Evolutionary conservation across 2,797 vertebrate species (phyloP).

Genomic region (Cuniculus paca): DNA sequence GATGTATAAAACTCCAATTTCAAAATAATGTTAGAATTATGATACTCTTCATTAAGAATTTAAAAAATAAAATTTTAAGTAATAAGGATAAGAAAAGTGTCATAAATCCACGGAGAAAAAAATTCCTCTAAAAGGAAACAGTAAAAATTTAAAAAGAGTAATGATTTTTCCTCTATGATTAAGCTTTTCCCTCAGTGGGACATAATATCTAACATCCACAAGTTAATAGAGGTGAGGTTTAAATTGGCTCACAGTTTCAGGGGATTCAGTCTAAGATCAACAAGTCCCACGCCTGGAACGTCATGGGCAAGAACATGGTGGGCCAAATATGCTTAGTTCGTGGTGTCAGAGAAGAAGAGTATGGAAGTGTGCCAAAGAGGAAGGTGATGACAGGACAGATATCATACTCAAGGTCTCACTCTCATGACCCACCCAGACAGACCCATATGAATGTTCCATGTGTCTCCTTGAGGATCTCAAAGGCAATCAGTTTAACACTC

Average conservation of each 20-base stretch:
- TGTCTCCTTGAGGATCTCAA: background rate
- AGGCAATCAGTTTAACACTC: background rate
- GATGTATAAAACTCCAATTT: background rate
- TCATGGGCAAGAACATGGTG: background rate
- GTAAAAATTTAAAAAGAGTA: background rate
- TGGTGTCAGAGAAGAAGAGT: background rate
- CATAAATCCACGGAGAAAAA: background rate
- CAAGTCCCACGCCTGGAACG: background rate
- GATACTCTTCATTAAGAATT: background rate
- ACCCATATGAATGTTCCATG: background rate
- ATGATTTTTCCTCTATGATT: background rate
- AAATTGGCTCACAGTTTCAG: background rate
- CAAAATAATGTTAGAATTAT: background rate
- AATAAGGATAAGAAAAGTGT: background rate
- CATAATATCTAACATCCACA: background rate
- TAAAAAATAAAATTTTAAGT: background rate
- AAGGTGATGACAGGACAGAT: background rate
- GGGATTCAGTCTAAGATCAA: background rate
- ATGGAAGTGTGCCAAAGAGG: background rate
- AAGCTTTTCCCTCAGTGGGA: background rate
- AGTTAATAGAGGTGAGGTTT: background rate
- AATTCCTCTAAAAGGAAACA: background rate
- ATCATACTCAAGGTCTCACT: background rate
- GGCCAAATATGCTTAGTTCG: background rate
- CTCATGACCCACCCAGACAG: background rate